phyloP scores from a whole-genome alignment of 2,888 invertebrate genomes.

The Habrosyne pyritoides region DNA sequence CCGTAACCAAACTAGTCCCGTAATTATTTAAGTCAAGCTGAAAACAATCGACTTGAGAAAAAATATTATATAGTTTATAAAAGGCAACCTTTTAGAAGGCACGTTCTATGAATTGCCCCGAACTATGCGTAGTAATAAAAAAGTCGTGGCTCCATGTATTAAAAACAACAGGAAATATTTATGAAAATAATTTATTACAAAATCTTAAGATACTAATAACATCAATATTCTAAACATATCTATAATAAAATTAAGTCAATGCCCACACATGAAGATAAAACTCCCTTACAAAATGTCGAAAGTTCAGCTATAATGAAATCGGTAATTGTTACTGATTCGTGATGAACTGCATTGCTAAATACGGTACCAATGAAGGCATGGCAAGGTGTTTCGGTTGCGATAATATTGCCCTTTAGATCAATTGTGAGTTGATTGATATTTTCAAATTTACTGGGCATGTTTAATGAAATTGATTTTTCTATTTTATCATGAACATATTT shows the following conservation, averaged over 20 bases:
- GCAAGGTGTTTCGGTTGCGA: conserved; percentile 65
- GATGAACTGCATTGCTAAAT: conserved; percentile 59
- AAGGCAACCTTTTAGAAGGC: too few species aligned
- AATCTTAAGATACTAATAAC: conserved; percentile 31
- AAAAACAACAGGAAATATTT: conserved; percentile 14
- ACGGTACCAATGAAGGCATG: conserved; percentile 74
- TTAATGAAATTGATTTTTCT: background rate
- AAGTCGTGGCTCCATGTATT: background rate
- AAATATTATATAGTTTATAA: too few species aligned
- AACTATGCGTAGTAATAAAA: too few species aligned
- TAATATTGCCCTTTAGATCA: conserved; percentile 71
- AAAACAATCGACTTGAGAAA: too few species aligned
- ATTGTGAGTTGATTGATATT: conserved; percentile 46
- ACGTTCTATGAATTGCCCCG: too few species aligned
- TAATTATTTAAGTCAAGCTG: too few species aligned
- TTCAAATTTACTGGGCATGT: conserved; percentile 12
- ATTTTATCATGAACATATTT: conserved; percentile 32
- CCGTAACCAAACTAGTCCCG: too few species aligned
- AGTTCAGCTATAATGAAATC: conserved; percentile 70
- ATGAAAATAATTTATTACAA: conserved; percentile 33
- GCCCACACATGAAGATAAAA: conserved; percentile 68
- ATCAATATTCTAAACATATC: conserved; percentile 21
- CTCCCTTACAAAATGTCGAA: conserved; percentile 72
- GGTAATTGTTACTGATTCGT: conserved; percentile 54
- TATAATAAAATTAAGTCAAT: conserved; percentile 72